These are phyloP conservation scores for Xyrichtys novacula DNA, from an alignment of 2,797 vertebrate species.

Conservation along the genomic window DNA sequence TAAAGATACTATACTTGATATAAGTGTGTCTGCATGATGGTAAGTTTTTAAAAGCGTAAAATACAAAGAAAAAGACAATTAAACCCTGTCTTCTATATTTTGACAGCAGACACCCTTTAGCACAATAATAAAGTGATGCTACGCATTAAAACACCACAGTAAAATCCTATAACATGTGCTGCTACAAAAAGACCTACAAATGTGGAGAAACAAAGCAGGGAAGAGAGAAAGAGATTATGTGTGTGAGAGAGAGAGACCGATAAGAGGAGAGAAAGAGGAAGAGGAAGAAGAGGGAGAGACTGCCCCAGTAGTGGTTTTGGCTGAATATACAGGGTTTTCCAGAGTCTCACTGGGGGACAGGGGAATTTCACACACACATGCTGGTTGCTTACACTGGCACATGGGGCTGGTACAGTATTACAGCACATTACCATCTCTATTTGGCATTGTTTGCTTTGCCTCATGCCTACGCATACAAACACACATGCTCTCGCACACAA, in stretches of 20 bases:
- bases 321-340: conserved; percentile 73
- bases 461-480: conserved; percentile 74
- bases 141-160: conserved; percentile 7
- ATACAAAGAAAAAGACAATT: background rate
- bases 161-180: conserved; percentile 4
- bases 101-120: too few species aligned
- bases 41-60: background rate
- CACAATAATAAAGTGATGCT: background rate
- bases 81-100: background rate
- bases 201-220: conserved; percentile 16
- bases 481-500: conserved; percentile 64
- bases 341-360: conserved; percentile 72
- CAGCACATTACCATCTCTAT: conserved; percentile 76
- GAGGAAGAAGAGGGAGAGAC: conserved; percentile 10
- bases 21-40: background rate
- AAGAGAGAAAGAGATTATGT: background rate
- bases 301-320: conserved; percentile 63
- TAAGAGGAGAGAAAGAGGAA: conserved; percentile 25
- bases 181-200: conserved; percentile 32
- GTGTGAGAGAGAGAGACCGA: conserved; percentile 3
- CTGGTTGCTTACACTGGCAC: conserved; percentile 77
- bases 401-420: conserved; percentile 76
- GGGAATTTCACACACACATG: conserved; percentile 75
- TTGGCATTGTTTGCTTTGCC: conserved; percentile 77
- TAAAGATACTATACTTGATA: background rate